A percentile compares a stretch with the other conserved stretches of the same genome.
Evolutionary conservation across 2,113 vertebrate species (phyloP).

Genomic region (Chrysochloris asiatica): DNA sequence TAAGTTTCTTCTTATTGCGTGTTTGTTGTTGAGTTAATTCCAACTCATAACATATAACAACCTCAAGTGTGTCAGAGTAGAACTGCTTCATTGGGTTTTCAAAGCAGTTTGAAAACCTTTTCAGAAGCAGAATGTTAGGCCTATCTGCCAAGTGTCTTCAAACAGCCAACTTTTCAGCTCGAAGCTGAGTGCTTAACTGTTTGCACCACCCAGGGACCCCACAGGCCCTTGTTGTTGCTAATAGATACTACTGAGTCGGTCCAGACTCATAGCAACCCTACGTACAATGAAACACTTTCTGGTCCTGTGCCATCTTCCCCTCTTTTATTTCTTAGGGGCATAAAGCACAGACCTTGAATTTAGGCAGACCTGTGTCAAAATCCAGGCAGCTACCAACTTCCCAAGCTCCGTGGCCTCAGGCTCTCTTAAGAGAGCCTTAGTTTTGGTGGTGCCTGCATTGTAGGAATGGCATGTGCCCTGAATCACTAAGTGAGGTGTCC

Average conservation of each 20-base stretch:
- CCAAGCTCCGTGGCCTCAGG: background rate
- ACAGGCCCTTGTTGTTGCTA: no score
- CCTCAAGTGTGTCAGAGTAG: background rate
- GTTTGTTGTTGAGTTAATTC: background rate
- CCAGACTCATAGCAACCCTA: no score
- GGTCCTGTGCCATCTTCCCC: background rate
- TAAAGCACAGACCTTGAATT: background rate
- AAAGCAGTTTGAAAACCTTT: background rate
- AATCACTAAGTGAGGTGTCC: fast-evolving
- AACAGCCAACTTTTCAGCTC: background rate
- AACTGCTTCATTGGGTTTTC: background rate
- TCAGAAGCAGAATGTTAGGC: background rate
- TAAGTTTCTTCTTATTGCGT: background rate
- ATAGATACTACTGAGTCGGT: no score
- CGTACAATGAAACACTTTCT: no score
- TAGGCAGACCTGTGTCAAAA: background rate
- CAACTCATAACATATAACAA: background rate
- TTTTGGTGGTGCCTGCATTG: background rate
- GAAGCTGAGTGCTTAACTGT: background rate
- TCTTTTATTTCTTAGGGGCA: background rate
- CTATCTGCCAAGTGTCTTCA: background rate
- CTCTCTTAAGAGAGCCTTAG: background rate
- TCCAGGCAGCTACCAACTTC: background rate
- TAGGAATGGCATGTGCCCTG: no score
- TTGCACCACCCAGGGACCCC: background rate